A percentile compares a stretch with the other conserved stretches of the same genome.
Evolutionary conservation across 2,797 vertebrate genomes (phyloP).

Genomic region (Tauraco hartlaubi): DNA sequence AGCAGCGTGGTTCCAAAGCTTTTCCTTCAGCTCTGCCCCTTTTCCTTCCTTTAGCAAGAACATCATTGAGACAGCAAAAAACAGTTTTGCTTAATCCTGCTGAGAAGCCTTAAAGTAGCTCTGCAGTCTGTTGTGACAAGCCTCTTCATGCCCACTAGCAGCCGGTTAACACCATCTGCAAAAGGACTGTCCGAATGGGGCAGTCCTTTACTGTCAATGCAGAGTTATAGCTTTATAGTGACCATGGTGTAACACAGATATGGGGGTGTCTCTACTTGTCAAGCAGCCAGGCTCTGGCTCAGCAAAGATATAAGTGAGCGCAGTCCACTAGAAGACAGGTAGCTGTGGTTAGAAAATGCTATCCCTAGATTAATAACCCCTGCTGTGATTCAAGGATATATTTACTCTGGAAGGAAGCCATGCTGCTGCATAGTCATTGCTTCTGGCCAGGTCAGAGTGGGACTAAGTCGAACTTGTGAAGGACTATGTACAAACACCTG

Average conservation of each 20-base stretch:
- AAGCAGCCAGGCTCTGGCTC: background rate
- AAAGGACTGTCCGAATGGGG: background rate
- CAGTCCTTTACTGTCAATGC: background rate
- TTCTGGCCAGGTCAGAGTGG: background rate
- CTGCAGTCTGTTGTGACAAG: background rate
- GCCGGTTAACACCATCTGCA: background rate
- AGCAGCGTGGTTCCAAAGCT: accelerated
- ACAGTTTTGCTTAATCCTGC: background rate
- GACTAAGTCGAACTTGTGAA: background rate
- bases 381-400: background rate
- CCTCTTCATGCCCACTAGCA: background rate
- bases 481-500: background rate
- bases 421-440: background rate
- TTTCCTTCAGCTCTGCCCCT: background rate
- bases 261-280: background rate
- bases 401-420: background rate
- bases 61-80: background rate
- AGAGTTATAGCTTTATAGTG: background rate
- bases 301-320: background rate
- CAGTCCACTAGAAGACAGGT: background rate
- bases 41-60: background rate
- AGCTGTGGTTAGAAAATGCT: background rate
- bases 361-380: background rate
- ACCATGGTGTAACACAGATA: background rate
- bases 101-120: background rate